These are phyloP conservation scores for Drosophila limbata DNA, from an alignment of 2,888 invertebrate species.

Conservation along the genomic window DNA sequence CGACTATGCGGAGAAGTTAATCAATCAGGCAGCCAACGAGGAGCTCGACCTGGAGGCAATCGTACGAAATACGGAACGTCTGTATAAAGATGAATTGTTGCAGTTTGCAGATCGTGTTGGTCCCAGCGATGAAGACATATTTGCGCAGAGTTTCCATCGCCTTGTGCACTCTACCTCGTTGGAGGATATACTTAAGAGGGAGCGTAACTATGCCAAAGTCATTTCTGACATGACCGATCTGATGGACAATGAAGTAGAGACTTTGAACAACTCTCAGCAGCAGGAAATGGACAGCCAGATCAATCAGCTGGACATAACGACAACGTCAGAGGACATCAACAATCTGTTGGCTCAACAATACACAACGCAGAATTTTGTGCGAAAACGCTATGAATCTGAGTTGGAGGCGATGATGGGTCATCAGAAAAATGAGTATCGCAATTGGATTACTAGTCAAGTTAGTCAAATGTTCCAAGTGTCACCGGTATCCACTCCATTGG, in stretches of 20 bases:
- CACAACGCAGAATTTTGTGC: slow-evolving; percentile 93
- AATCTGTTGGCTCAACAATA: slow-evolving; percentile 92
- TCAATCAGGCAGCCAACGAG: slow-evolving; percentile 88
- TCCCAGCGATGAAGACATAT: slow-evolving; percentile 92
- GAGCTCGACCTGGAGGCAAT: slow-evolving; percentile 90
- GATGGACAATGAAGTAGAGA: slow-evolving; percentile 90
- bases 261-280: slow-evolving; percentile 91
- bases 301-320: slow-evolving; percentile 90
- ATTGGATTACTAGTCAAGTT: slow-evolving; percentile 90
- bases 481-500: slow-evolving; percentile 82
- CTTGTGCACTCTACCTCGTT: slow-evolving; percentile 94
- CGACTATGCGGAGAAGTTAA: slow-evolving; percentile 87
- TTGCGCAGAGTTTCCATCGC: slow-evolving; percentile 87
- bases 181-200: slow-evolving; percentile 94
- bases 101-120: slow-evolving; percentile 93
- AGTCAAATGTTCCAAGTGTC: slow-evolving; percentile 83
- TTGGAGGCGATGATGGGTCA: slow-evolving; percentile 93
- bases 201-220: slow-evolving; percentile 93
- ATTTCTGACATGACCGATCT: slow-evolving; percentile 90
- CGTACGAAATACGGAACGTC: slow-evolving; percentile 92
- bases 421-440: slow-evolving; percentile 93
- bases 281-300: slow-evolving; percentile 95
- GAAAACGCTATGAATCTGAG: slow-evolving; percentile 94
- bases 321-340: slow-evolving; percentile 91
- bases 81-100: slow-evolving; percentile 92